phyloP scores from a whole-genome alignment of 1,140 invertebrate species.

The Bombus affinis region DNA sequence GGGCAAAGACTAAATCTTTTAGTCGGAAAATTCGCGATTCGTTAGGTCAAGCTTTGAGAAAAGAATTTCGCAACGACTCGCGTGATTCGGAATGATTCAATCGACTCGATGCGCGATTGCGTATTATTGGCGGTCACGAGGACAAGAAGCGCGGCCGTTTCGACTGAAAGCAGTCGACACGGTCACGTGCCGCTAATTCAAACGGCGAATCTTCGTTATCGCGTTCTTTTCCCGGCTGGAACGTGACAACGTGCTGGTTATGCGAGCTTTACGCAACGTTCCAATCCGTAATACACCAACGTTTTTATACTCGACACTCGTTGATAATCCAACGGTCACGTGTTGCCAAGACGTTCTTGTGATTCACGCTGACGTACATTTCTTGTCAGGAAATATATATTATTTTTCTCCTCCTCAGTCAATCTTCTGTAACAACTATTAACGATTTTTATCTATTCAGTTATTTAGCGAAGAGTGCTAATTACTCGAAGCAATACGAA shows the following conservation, averaged over 20 bases:
- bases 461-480: neutral
- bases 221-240: conserved; percentile 20
- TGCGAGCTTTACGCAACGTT: conserved; percentile 56
- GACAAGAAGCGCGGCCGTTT: neutral
- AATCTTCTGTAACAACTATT: neutral
- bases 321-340: conserved; percentile 53
- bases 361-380: conserved; percentile 30
- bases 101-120: neutral
- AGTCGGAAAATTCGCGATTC: neutral
- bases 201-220: conserved; percentile 48
- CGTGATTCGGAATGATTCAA: conserved; percentile 6
- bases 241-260: conserved; percentile 55
- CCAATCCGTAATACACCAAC: conserved; percentile 24
- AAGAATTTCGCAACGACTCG: conserved; percentile 4
- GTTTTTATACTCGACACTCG: conserved; percentile 42
- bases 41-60: neutral
- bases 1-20: no score
- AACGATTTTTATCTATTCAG: neutral
- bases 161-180: conserved; percentile 10
- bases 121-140: conserved; percentile 15
- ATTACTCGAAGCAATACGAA: neutral
- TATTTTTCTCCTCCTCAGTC: neutral
- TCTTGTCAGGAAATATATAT: neutral
- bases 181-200: conserved; percentile 49
- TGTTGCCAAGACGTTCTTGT: conserved; percentile 47